Evolutionary conservation across 2,113 vertebrate genomes (phyloP), one percentile per base, ranked within the genome.

Genomic region (Lamprotornis superbus): DNA sequence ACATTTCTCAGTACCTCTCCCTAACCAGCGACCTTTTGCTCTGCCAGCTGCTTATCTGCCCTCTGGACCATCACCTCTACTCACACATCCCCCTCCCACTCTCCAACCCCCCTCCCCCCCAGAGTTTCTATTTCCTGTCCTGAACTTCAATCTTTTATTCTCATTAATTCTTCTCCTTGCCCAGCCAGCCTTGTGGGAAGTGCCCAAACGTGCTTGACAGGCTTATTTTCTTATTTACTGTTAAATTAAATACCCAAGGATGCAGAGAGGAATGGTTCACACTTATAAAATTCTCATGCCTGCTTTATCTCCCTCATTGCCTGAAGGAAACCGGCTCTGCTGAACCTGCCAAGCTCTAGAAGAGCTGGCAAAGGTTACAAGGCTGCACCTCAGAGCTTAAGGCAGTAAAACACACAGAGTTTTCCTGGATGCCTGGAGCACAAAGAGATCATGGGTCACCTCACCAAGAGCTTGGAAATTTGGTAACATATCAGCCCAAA

Each of bases 321-420:
- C 44, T 12, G 59, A 76, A 3, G 28, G 63, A 44, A 79, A 55
- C 44, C 2, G 3, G 75, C 15, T 35, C 8, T 8, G 20, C 49
- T 0, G 0, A 33, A 18, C 42, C 30, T 14, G 18, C 35, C 35
- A 2, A 6, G 3, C 70, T 19, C 7, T 24, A 37, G 19, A 49
- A 24, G 21, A 84, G 40, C 74, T 27, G 82, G 42, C 46, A 37
- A 57, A 40, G 47, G 25, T 24, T 8, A 14, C 0, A 0, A 40
- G 4, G 13, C 46, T 8, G 27, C 60, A 70, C 9, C 1, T 35
- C 0, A 0, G 60, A 52, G 55, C 25, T 22, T 40, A 33, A 37
- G 27, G 59, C 22, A n/a, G 19, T 20, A 9, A 20, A 61, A 80
- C 0, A 22, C 55, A 25, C 10, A 15, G n/a, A 16, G 56, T 24